Conservation (phyloP, 2,113 vertebrate species). For the Asarcornis scutulata region DNA sequence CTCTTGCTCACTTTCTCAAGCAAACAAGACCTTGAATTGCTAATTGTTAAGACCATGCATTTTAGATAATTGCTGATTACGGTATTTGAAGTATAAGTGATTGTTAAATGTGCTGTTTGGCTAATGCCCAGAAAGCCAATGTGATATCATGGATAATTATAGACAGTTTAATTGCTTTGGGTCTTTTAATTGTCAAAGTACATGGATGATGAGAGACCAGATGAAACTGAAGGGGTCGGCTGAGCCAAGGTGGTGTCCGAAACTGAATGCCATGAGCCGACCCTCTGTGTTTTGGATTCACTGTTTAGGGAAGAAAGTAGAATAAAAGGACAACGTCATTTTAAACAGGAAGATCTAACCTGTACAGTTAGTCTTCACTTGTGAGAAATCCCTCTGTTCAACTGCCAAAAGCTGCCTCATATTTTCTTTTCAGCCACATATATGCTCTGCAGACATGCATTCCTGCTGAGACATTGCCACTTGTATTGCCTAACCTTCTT, state of each 20-base stretch:
- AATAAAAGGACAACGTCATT: background rate
- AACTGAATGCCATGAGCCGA: background rate
- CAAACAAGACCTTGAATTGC: background rate
- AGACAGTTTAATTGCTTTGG: conserved; percentile 21
- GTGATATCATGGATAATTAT: background rate
- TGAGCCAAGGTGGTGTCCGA: background rate
- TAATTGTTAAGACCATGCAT: background rate
- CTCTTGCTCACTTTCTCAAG: background rate
- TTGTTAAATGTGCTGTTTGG: conserved; percentile 22
- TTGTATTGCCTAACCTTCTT: accelerated
- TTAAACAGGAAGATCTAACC: background rate
- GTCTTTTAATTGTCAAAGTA: conserved; percentile 22
- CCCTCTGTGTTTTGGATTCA: background rate
- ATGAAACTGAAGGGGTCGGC: background rate
- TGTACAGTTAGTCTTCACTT: background rate
- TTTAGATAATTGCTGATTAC: background rate
- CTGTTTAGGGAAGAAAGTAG: background rate
- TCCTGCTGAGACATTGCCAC: background rate
- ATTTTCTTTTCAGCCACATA: background rate
- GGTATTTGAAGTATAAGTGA: conserved; percentile 18
- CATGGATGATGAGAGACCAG: background rate
- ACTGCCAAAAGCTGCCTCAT: background rate
- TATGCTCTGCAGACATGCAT: background rate
- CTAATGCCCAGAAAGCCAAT: conserved; percentile 21
- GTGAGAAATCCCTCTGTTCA: background rate